A percentile compares a stretch with the other conserved stretches of the same genome.
These are phyloP conservation scores for Crocidura indochinensis DNA, from an alignment of 2,797 vertebrate genomes.

Conservation along the genomic window DNA sequence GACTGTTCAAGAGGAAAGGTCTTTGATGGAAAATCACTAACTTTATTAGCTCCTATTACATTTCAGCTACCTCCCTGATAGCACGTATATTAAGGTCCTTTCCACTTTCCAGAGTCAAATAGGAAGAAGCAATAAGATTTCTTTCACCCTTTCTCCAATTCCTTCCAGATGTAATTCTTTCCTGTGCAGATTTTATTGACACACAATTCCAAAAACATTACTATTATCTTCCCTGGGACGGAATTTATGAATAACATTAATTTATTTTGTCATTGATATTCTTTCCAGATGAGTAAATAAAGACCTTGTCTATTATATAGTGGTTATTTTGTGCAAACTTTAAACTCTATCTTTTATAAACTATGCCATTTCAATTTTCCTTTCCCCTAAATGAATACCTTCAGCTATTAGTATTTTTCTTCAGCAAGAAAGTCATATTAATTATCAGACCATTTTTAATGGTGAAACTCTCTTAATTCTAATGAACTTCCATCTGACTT, in stretches of 20 bases:
- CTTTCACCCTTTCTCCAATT: background rate
- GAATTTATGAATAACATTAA: conserved; percentile 4
- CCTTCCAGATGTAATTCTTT: background rate
- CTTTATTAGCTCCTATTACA: background rate
- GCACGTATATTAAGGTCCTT: background rate
- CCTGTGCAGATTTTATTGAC: background rate
- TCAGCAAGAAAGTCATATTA: background rate
- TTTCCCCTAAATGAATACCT: background rate
- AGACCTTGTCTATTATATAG: conserved; percentile 28
- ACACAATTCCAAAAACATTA: background rate
- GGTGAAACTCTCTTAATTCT: conserved; percentile 45
- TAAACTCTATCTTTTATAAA: background rate
- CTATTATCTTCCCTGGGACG: background rate
- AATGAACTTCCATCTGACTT: background rate
- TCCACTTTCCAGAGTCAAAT: background rate
- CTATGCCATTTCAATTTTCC: background rate
- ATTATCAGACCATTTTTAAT: conserved; percentile 43
- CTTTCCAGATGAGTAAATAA: conserved; percentile 8
- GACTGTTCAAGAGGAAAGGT: background rate
- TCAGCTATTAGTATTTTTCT: conserved; percentile 27
- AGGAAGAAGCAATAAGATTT: too few relatives aligned
- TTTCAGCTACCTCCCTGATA: background rate
- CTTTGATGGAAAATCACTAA: conserved; percentile 28
- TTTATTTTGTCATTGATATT: background rate
- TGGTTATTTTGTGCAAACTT: background rate